Percentiles rank a stretch among this genome's conserved stretches.
These are phyloP conservation scores for Brachionus angularis DNA, from an alignment of 1,140 invertebrate genomes.

Conservation along the genomic window DNA sequence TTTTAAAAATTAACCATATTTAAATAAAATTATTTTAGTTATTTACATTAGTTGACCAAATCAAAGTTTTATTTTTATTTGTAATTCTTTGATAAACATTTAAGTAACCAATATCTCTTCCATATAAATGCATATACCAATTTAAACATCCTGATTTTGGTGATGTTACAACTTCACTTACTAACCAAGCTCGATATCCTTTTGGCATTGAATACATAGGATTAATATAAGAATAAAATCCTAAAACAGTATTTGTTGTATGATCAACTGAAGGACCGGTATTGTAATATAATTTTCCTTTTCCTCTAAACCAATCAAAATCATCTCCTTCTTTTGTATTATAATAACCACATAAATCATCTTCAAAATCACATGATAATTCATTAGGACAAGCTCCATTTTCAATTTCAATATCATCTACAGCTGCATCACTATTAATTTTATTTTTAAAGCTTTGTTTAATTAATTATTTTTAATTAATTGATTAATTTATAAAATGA, in stretches of 20 bases:
- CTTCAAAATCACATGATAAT: slow-evolving; percentile 48
- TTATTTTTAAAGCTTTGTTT: too few relatives aligned
- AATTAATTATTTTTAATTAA: too few relatives aligned
- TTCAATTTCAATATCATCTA: slow-evolving; percentile 55
- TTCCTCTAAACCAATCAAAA: slow-evolving; percentile 45
- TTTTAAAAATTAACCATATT: too few relatives aligned
- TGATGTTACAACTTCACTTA: slow-evolving; percentile 43
- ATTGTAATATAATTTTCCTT: slow-evolving; percentile 18
- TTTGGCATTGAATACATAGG: background rate
- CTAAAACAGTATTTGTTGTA: slow-evolving; percentile 45
- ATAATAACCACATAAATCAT: slow-evolving; percentile 48
- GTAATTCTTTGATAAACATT: slow-evolving; percentile 49
- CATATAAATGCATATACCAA: slow-evolving; percentile 56
- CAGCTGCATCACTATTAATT: slow-evolving; percentile 52
- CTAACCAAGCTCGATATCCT: slow-evolving; percentile 28
- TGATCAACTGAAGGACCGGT: slow-evolving; percentile 48
- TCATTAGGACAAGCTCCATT: slow-evolving; percentile 48
- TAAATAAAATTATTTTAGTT: background rate
- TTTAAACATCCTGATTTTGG: slow-evolving; percentile 40
- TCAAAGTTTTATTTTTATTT: background rate
- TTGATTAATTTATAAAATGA: too few relatives aligned
- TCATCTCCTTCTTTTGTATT: slow-evolving; percentile 45
- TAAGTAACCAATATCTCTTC: slow-evolving; percentile 48
- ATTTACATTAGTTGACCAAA: slow-evolving; percentile 31
- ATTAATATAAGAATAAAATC: slow-evolving; percentile 47